Evolutionary conservation across 2,888 invertebrate genomes (phyloP).

Genomic region (Leptinotarsa tumamoca): DNA sequence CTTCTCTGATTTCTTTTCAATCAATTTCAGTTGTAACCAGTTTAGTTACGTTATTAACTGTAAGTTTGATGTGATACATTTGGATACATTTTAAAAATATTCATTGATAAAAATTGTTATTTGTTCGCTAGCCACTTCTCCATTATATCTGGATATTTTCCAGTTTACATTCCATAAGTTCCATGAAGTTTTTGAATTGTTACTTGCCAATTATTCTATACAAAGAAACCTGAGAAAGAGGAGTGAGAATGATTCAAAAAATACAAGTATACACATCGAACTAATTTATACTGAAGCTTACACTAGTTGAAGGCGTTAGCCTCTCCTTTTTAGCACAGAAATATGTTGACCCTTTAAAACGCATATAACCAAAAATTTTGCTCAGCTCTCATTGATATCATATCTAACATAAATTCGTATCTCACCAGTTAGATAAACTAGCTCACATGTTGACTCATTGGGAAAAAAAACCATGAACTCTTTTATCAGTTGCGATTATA

Average conservation of each 20-base stretch:
- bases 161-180: neutral
- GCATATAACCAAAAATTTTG: constrained; percentile 31
- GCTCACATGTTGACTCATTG: constrained; percentile 23
- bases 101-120: too few species aligned
- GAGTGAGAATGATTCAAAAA: too few species aligned
- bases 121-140: too few species aligned
- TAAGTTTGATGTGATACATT: too few species aligned
- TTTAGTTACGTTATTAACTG: too few species aligned
- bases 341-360: constrained; percentile 47
- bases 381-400: neutral
- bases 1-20: too few species aligned
- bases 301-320: neutral
- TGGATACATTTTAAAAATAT: too few species aligned
- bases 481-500: constrained; percentile 25
- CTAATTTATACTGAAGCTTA: neutral
- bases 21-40: too few species aligned
- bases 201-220: neutral
- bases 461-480: constrained; percentile 23
- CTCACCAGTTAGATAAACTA: constrained; percentile 43
- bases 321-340: constrained; percentile 27
- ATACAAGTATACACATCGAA: constrained; percentile 9
- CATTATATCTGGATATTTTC: too few species aligned
- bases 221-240: neutral
- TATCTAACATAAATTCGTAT: constrained; percentile 22
- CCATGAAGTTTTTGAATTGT: constrained; percentile 3